phyloP scores from a whole-genome alignment of 2,113 vertebrate species.

The Engraulis encrasicolus region DNA sequence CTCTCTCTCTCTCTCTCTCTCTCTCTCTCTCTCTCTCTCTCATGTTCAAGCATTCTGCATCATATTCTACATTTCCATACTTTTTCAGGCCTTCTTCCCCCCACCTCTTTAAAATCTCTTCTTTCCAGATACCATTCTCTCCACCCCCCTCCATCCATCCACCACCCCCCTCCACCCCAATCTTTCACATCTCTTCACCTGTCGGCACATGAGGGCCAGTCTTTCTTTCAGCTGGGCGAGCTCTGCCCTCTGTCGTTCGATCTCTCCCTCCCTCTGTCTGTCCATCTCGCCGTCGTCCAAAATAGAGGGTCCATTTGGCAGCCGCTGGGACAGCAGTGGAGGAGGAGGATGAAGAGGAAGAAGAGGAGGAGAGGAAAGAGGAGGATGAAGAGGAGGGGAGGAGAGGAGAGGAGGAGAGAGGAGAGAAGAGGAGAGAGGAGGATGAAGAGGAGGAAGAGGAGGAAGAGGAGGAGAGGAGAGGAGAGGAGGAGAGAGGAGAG shows the following conservation, averaged over 20 bases:
- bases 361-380: not conserved
- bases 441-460: not conserved
- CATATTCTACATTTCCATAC: too few species aligned
- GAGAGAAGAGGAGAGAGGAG: not conserved
- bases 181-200: conserved; percentile 63
- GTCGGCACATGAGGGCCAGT: conserved; percentile 87
- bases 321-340: conserved; percentile 75
- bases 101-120: too few species aligned
- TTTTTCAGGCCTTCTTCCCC: too few species aligned
- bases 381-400: not conserved
- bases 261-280: conserved; percentile 80
- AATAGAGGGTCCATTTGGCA: conserved; percentile 83
- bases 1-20: too few species aligned
- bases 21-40: too few species aligned
- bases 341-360: too few species aligned
- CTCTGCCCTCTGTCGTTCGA: conserved; percentile 85
- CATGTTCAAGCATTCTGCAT: too few species aligned
- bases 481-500: too few species aligned
- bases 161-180: not conserved
- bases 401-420: not conserved
- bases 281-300: conserved; percentile 68
- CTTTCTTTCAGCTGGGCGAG: conserved; percentile 88
- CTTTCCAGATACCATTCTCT: conserved; percentile 13
- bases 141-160: not conserved
- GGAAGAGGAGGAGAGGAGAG: too few species aligned